These are phyloP conservation scores for Phyllotis vaccarum DNA, from an alignment of 2,797 vertebrate species.

Conservation along the genomic window DNA sequence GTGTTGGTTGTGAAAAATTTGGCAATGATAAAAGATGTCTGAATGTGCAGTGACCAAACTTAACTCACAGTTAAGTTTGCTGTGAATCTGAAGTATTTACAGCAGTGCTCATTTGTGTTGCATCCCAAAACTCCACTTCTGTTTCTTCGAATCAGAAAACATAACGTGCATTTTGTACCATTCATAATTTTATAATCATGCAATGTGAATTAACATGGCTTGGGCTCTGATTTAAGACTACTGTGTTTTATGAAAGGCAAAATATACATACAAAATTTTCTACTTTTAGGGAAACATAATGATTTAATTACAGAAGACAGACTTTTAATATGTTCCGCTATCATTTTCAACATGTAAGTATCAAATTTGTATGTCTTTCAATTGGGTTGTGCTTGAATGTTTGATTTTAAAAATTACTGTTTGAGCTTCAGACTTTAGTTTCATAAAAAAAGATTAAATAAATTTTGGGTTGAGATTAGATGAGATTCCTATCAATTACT, in stretches of 20 bases:
- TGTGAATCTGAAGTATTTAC: neutral
- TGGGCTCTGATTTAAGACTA: neutral
- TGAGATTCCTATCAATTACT: neutral
- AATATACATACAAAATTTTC: neutral
- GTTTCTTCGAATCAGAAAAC: neutral
- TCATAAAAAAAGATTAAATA: neutral
- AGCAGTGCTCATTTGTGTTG: neutral
- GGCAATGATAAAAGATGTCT: neutral
- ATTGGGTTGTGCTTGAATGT: neutral
- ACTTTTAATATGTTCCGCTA: neutral
- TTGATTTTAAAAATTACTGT: conserved; percentile 40
- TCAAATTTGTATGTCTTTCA: conserved; percentile 10
- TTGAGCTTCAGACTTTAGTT: conserved; percentile 12
- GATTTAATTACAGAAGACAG: neutral
- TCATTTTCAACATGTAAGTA: neutral
- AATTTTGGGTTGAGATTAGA: neutral
- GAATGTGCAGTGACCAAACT: neutral
- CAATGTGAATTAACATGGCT: neutral
- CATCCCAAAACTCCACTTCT: neutral
- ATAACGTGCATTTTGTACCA: neutral
- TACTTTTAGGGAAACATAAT: neutral
- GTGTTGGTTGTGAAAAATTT: neutral
- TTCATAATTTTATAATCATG: neutral
- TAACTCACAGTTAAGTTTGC: neutral
- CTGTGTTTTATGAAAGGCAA: neutral